These are phyloP conservation scores for Lasioglossum baleicum DNA, from an alignment of 1,140 invertebrate genomes.

Conservation along the genomic window DNA sequence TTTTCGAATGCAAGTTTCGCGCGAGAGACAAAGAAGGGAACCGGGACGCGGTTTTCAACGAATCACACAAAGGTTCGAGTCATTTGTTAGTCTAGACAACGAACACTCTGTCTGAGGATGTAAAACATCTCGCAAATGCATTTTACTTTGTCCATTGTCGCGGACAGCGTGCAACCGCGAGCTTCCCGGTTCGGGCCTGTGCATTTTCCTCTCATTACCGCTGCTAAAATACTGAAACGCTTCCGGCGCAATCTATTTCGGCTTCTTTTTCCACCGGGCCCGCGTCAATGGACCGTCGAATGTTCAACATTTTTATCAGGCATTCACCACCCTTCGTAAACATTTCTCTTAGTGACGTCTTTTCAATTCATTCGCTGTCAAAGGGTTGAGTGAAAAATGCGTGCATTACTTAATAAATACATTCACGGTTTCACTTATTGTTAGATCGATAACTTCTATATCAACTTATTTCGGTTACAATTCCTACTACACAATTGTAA, in stretches of 20 bases:
- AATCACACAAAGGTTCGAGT: slow-evolving; percentile 32
- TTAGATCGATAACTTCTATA: no score
- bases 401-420: no score
- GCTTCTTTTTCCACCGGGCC: slow-evolving; percentile 22
- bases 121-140: slow-evolving; percentile 43
- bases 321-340: no score
- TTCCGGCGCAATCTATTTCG: slow-evolving; percentile 57
- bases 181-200: slow-evolving; percentile 16
- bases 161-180: background rate
- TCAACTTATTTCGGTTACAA: no score
- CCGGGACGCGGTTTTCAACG: slow-evolving; percentile 12
- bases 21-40: background rate
- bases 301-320: background rate
- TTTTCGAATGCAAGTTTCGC: background rate
- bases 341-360: no score
- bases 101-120: slow-evolving; percentile 43
- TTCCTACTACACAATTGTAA: no score
- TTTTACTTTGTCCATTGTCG: slow-evolving; percentile 46
- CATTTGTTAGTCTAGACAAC: slow-evolving; percentile 49
- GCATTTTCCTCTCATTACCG: slow-evolving; percentile 58
- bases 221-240: slow-evolving; percentile 46
- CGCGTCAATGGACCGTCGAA: slow-evolving; percentile 4
- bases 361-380: no score
- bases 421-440: no score
- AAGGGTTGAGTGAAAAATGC: no score